phyloP scores from a whole-genome alignment of 2,797 vertebrate genomes.

The Molossus alvarezi region DNA sequence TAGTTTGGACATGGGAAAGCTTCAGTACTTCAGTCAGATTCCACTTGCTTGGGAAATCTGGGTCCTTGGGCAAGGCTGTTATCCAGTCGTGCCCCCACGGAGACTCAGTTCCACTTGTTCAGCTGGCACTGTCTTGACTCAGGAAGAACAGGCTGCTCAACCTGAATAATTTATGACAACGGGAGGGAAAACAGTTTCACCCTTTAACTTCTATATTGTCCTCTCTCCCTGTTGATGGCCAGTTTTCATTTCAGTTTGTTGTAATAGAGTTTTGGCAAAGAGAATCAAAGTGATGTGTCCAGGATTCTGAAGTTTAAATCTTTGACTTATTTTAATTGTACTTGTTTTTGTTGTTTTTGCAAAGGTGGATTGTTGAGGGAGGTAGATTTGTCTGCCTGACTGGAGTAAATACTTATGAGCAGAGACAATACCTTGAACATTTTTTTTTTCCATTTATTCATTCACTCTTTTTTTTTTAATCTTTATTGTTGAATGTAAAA shows the following conservation, averaged over 20 bases:
- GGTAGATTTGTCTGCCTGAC: background rate
- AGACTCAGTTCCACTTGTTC: background rate
- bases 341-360: slow-evolving; percentile 32
- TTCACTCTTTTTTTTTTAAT: too few species aligned
- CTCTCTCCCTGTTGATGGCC: background rate
- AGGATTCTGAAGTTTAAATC: background rate
- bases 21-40: background rate
- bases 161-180: background rate
- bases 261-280: background rate
- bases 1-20: background rate
- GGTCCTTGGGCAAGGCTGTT: background rate
- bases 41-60: background rate
- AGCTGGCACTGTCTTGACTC: background rate
- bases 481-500: too few species aligned
- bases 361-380: background rate
- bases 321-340: slow-evolving; percentile 22
- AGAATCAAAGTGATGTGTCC: background rate
- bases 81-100: accelerated
- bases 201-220: background rate
- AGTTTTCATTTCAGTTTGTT: background rate
- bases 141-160: background rate
- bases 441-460: background rate
- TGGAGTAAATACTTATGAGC: background rate
- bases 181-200: background rate
- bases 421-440: background rate